phyloP scores from a whole-genome alignment of 1,140 invertebrate species.

The Lysiphlebus fabarum region DNA sequence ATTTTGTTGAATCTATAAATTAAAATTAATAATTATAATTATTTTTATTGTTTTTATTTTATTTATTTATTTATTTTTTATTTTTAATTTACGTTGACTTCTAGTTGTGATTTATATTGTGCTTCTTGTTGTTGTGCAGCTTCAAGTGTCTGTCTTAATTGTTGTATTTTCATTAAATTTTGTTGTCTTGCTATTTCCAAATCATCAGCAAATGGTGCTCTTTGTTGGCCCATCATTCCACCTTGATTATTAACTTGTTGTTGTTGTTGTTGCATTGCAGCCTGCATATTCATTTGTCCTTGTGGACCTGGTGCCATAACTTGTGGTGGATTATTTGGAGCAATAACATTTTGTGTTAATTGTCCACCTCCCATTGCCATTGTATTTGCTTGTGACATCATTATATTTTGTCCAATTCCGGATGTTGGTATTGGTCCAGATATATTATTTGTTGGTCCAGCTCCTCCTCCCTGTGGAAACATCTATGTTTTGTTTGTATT shows the following conservation, averaged over 20 bases:
- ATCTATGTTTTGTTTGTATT: conserved; percentile 16
- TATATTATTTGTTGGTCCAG: conserved; percentile 44
- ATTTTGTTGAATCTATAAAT: conserved; percentile 64
- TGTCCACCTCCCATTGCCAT: conserved; percentile 64
- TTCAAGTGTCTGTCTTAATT: conserved; percentile 69
- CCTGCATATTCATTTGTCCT: conserved; percentile 54
- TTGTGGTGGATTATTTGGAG: conserved; percentile 49
- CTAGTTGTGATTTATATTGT: conserved; percentile 72
- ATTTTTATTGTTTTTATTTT: conserved; percentile 11
- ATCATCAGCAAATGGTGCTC: conserved; percentile 54
- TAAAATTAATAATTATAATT: conserved; percentile 16
- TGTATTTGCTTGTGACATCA: conserved; percentile 62
- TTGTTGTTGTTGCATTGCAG: conserved; percentile 36
- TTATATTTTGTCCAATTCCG: conserved; percentile 55
- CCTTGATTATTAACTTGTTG: conserved; percentile 34
- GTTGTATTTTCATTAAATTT: conserved; percentile 66
- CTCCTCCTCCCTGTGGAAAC: conserved; percentile 31
- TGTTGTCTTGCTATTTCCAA: conserved; percentile 65
- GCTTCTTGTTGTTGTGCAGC: conserved; percentile 73
- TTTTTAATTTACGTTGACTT: conserved; percentile 47
- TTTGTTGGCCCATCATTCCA: conserved; percentile 52
- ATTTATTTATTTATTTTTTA: background rate
- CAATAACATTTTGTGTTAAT: conserved; percentile 59
- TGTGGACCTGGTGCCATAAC: conserved; percentile 47
- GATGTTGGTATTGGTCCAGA: conserved; percentile 50